Evolutionary conservation across 2,797 vertebrate genomes (phyloP).

Genomic region (Lacerta agilis): DNA sequence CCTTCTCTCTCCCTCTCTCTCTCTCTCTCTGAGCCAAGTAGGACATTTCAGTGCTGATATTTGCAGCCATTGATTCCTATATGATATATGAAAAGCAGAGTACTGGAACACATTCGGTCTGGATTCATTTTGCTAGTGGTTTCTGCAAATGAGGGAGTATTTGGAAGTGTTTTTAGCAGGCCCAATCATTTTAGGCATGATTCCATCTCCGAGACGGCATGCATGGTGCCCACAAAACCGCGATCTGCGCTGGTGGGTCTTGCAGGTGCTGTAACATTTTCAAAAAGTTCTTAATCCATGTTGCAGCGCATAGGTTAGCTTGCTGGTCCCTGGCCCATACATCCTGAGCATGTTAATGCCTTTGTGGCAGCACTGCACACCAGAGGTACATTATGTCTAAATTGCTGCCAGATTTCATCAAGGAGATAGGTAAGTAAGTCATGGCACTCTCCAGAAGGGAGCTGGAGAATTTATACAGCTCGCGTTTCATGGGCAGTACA

Average conservation of each 20-base stretch:
- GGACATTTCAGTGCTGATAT: constrained; percentile 64
- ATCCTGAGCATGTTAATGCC: background rate
- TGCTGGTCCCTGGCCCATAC: background rate
- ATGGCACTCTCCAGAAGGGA: constrained; percentile 33
- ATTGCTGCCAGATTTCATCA: constrained; percentile 47
- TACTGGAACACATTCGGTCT: constrained; percentile 44
- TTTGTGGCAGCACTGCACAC: background rate
- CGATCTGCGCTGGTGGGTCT: background rate
- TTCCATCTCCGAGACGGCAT: background rate
- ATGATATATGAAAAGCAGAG: constrained; percentile 62
- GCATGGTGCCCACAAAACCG: background rate
- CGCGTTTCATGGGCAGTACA: too few species aligned
- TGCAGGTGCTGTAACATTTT: background rate
- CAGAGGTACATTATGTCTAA: background rate
- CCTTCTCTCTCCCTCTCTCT: background rate
- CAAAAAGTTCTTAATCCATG: background rate
- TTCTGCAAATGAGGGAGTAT: constrained; percentile 14
- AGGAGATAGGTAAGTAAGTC: constrained; percentile 29
- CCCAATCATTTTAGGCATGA: background rate
- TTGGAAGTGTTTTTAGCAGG: constrained; percentile 33
- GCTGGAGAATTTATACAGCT: background rate
- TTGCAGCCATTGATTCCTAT: constrained; percentile 49
- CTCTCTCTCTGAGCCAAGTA: constrained; percentile 55
- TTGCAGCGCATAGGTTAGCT: background rate
- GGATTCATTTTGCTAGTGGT: constrained; percentile 48